Percentiles rank a stretch among this genome's conserved stretches.
Evolutionary conservation across 2,888 invertebrate genomes (phyloP).

Genomic region (Acheta domesticus): DNA sequence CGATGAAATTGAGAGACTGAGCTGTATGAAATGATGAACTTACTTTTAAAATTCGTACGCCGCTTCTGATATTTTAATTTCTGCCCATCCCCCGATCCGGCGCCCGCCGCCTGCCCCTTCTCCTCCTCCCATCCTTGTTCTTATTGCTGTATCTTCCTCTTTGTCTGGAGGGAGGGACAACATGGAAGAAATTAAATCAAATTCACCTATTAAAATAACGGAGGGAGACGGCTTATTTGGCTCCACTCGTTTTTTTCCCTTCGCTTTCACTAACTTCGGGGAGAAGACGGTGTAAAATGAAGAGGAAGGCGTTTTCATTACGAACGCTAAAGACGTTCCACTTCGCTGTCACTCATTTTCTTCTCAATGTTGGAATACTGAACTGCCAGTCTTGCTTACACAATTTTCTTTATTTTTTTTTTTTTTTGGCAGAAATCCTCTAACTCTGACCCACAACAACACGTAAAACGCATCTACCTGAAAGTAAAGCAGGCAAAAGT

Average conservation of each 20-base stretch:
- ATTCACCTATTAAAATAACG: slow-evolving; percentile 30
- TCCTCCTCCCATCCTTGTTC: neutral
- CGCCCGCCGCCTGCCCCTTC: neutral
- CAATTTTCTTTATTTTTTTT: too few species aligned
- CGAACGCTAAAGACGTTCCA: neutral
- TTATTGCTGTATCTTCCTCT: neutral
- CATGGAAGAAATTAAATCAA: slow-evolving; percentile 29
- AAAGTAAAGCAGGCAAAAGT: too few species aligned
- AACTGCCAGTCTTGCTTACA: neutral
- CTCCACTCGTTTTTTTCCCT: neutral
- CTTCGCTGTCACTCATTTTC: neutral
- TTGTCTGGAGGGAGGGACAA: slow-evolving; percentile 18
- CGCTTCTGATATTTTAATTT: slow-evolving; percentile 18
- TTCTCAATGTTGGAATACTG: neutral
- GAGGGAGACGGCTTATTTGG: slow-evolving; percentile 3
- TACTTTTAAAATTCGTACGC: slow-evolving; percentile 18
- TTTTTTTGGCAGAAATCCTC: too few species aligned
- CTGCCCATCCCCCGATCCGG: neutral
- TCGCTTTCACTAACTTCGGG: neutral
- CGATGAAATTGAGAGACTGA: slow-evolving; percentile 10
- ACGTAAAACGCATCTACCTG: too few species aligned
- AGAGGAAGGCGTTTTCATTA: neutral
- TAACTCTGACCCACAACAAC: too few species aligned
- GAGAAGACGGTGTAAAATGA: neutral
- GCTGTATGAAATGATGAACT: slow-evolving; percentile 9